Conservation (phyloP, 2,888 invertebrate genomes). For the Frankliniella fusca region DNA sequence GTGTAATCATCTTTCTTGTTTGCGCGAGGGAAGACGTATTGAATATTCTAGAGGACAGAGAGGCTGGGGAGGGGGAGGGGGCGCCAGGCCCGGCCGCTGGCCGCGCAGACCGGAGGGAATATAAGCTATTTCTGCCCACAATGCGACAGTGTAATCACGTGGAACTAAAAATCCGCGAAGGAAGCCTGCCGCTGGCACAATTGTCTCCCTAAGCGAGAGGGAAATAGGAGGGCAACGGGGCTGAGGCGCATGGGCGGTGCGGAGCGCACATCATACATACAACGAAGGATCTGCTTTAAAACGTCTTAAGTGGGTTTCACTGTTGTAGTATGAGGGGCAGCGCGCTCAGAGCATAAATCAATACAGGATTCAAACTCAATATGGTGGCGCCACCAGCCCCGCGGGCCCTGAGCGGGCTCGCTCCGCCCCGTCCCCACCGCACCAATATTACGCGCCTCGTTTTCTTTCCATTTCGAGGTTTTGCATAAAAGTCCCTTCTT, state of each 20-base stretch:
- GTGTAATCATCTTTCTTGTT: conserved; percentile 15
- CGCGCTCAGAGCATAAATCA: conserved; percentile 4
- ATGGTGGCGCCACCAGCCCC: not conserved
- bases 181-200: not conserved
- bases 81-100: not conserved
- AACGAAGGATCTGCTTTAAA: not conserved
- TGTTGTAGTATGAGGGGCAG: not conserved
- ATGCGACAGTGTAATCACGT: not conserved
- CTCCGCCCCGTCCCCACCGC: not conserved
- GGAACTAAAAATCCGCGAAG: not conserved
- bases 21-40: conserved; percentile 3
- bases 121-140: conserved; percentile 9
- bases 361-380: conserved; percentile 22
- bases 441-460: not conserved
- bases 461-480: conserved; percentile 12
- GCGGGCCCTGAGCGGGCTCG: not conserved
- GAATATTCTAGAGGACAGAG: not conserved
- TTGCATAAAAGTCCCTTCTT: not conserved
- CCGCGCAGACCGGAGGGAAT: not conserved
- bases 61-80: not conserved
- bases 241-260: not conserved
- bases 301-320: conserved; percentile 21
- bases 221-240: not conserved
- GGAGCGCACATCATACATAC: not conserved
- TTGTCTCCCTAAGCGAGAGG: not conserved